A percentile compares a stretch with the other conserved stretches of the same genome.
phyloP scores from a whole-genome alignment of 2,113 vertebrate species.

The Silurus glanis region DNA sequence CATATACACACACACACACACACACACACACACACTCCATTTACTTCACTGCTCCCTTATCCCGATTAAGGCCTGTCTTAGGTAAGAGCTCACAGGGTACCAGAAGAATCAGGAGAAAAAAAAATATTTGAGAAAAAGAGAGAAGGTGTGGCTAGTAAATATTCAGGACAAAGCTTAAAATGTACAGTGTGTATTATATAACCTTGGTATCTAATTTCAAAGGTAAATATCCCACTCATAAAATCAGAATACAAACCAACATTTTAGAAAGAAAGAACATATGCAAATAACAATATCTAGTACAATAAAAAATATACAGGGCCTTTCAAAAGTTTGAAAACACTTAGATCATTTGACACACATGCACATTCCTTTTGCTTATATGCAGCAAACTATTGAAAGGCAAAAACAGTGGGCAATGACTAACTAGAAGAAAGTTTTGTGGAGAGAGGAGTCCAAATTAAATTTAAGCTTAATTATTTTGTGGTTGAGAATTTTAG shows the following conservation, averaged over 20 bases:
- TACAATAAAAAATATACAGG: neutral
- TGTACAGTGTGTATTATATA: neutral
- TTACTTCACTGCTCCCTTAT: constrained; percentile 20
- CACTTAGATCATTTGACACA: too few species aligned
- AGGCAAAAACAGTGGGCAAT: too few species aligned
- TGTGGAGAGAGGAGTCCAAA: too few species aligned
- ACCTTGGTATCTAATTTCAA: neutral
- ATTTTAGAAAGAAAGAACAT: neutral
- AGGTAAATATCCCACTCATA: neutral
- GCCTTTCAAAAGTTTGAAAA: too few species aligned
- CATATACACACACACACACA: constrained; percentile 2
- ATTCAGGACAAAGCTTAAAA: neutral
- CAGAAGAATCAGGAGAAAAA: constrained; percentile 13
- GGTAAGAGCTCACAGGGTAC: constrained; percentile 33
- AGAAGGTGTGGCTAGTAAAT: neutral
- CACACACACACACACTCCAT: neutral
- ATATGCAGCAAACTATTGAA: too few species aligned
- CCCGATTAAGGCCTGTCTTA: constrained; percentile 17
- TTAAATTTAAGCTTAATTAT: too few species aligned
- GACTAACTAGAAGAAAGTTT: too few species aligned
- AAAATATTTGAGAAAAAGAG: neutral
- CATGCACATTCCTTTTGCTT: too few species aligned
- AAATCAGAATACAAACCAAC: neutral
- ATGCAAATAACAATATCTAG: neutral
- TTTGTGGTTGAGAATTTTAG: too few species aligned